Evolutionary conservation across 2,888 invertebrate species (phyloP), one percentile per base, ranked within the genome.

Genomic region (Mellilla xanthometata): DNA sequence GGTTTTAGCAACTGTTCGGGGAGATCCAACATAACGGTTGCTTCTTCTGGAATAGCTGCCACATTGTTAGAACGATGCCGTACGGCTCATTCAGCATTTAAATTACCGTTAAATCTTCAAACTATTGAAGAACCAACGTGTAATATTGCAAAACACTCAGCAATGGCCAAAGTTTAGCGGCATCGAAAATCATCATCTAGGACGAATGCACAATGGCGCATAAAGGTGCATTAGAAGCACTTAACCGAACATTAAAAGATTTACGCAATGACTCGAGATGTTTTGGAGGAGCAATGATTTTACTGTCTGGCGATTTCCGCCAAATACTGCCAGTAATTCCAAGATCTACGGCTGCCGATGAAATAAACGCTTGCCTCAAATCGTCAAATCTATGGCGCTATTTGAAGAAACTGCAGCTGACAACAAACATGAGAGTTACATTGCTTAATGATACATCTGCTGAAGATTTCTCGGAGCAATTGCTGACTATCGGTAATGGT

Each of bases 401-500:
- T 48, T 53, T 48, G 33, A 48, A 47, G 39, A 50, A 43, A 44
- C 45, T 42, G 2, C 40, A 40, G 22, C 30, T 40, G 30, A 39
- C 49, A 39, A 28, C 35, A 48, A 56, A 47, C 49, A 52, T 50
- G 46, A 40, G 50, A 48, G 50, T 51, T 48, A 32, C 44, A 49
- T 52, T n/a, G n/a, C n/a, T n/a, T n/a, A n/a, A n/a, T n/a, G n/a
- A n/a, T n/a, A n/a, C n/a, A n/a, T n/a, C n/a, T 50, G 52, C 33
- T 48, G 8, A 40, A 49, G 52, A 62, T 59, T 68, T 72, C 56
- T 64, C 63, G 1, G 32, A 66, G 57, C 65, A 68, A 65, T 68
- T 70, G n/a, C n/a, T n/a, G 61, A 64, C 52, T 65, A 68, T 69
- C 56, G 66, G 65, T 58, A 67, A 70, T 66, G 66, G 66, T 34